phyloP scores from a whole-genome alignment of 2,888 invertebrate genomes.

The Geophilus truncorum region DNA sequence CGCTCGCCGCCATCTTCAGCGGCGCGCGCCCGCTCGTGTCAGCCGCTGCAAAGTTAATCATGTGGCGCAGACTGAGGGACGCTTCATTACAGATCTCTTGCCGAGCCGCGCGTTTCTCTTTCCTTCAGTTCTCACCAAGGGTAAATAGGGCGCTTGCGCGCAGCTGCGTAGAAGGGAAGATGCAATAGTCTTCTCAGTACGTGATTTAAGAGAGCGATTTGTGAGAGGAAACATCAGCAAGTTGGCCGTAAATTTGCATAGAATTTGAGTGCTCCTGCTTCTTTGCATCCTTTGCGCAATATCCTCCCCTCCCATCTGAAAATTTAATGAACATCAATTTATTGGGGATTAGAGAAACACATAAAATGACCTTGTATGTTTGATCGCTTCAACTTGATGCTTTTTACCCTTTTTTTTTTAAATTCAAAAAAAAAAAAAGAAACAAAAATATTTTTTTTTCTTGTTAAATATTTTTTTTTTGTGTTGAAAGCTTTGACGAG shows the following conservation, averaged over 20 bases:
- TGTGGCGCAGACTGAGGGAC: conserved; percentile 27
- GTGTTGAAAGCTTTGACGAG: not conserved
- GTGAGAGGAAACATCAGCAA: conserved; percentile 25
- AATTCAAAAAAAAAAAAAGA: no score
- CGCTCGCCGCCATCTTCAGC: not conserved
- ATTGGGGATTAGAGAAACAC: not conserved
- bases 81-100: conserved; percentile 28
- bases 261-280: not conserved
- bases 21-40: conserved; percentile 13
- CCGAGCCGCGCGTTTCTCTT: not conserved
- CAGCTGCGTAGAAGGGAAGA: conserved; percentile 11
- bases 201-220: conserved; percentile 31
- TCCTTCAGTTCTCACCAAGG: not conserved
- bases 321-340: not conserved
- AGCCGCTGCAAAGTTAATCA: conserved; percentile 28
- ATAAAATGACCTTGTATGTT: not conserved
- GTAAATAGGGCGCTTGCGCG: not conserved
- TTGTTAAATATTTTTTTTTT: not conserved
- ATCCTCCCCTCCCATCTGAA: not conserved
- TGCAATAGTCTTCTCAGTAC: not conserved
- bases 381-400: not conserved
- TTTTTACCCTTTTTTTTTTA: not conserved
- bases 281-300: not conserved
- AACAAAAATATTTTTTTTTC: not conserved
- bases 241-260: conserved; percentile 30